Evolutionary conservation across 2,888 invertebrate species (phyloP), one percentile per base, ranked within the genome.

Genomic region (Rotaria magnacalcarata): DNA sequence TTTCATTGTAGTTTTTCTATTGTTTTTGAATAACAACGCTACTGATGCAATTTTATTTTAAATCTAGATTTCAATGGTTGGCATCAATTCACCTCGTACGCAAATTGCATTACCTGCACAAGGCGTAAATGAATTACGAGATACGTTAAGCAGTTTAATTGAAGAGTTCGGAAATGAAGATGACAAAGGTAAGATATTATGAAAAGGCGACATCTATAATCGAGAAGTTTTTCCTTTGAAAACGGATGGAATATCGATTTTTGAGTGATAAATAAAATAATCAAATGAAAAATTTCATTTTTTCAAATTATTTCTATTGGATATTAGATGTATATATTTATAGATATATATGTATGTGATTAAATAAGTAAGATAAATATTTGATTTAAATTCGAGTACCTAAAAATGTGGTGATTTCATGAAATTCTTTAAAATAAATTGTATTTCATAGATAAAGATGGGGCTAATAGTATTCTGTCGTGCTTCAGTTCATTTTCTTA

Each of bases 111-210:
- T 98, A 92, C 98, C 98, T 88, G 97, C 97, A 88, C 97, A 97
- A 92, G 98, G 98, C 89, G 96, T 98, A 96, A 96, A 97, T 90
- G 97, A 98, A 92, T 96, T 99, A 92, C 94, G 97, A 89, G 97
- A 98, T 92, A 96, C 97, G 88, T 94, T 99, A 89, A 97, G 96
- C 89, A 97, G 97, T 92, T 93, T 97, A 89, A 93, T 97, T 88
- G 96, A 96, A 91, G 96, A 96, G 92, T 97, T 96, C 92, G 96
- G 95, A 88, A 94, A 94, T 60, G 96, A 96, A 89, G 80, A 80
- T 80, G 96, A 96, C 19, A 43, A 19, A 80, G 80, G 80, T 80
- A 80, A 3, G n/a, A 21, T 4, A 27, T 27, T 11, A 6, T 8
- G 27, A 54, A 19, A 54, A 5, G 14, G 67, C 19, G 67, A 67